Evolutionary conservation across 2,888 invertebrate species (phyloP).

Genomic region (Onthophagus sagittarius): DNA sequence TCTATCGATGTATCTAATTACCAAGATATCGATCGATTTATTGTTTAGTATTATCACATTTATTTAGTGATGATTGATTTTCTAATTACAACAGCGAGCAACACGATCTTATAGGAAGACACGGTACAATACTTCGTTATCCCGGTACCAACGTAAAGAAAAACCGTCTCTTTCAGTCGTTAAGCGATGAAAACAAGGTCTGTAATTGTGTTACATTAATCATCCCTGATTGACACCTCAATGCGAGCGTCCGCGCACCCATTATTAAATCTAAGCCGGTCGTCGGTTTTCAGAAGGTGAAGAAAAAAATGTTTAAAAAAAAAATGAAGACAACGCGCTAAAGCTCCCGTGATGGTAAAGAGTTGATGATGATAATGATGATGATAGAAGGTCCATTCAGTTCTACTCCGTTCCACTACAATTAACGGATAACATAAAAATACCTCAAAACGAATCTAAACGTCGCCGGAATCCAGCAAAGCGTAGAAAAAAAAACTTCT

Average conservation of each 20-base stretch:
- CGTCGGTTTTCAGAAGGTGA: not conserved
- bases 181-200: constrained; percentile 12
- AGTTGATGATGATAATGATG: not conserved
- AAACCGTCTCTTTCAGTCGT: constrained; percentile 8
- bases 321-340: constrained; percentile 5
- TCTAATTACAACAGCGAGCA: not conserved
- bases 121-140: constrained; percentile 6
- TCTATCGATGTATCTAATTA: too few species aligned
- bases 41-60: not conserved
- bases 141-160: not conserved
- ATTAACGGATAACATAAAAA: constrained; percentile 12
- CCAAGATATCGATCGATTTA: too few species aligned
- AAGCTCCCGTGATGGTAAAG: not conserved
- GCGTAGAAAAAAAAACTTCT: not conserved
- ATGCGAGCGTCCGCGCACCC: constrained; percentile 7
- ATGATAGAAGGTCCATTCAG: constrained; percentile 6
- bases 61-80: constrained; percentile 9
- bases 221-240: constrained; percentile 13
- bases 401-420: not conserved
- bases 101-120: not conserved
- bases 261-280: constrained; percentile 8
- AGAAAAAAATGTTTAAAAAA: constrained; percentile 2
- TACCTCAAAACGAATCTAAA: constrained; percentile 6
- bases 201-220: constrained; percentile 11
- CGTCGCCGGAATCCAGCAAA: not conserved